phyloP scores from a whole-genome alignment of 2,113 vertebrate species.

The Ivindomyrus marchei region DNA sequence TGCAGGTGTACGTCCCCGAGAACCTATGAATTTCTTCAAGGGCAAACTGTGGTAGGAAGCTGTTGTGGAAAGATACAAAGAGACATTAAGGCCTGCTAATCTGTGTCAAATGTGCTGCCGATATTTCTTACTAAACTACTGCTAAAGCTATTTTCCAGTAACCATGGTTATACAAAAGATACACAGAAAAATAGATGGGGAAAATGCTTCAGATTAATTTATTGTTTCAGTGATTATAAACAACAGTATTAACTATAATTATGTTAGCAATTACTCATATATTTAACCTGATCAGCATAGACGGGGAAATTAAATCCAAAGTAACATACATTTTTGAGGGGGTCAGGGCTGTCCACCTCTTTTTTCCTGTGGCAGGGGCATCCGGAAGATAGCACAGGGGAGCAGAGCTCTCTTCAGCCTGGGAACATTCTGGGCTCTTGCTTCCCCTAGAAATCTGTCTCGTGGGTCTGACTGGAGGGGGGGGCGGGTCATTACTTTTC shows the following conservation, averaged over 20 bases:
- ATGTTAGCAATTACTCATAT: neutral
- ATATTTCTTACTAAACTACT: neutral
- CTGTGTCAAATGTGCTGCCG: neutral
- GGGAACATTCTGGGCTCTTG: neutral
- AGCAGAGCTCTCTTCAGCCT: neutral
- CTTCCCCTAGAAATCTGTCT: neutral
- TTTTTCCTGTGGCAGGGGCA: neutral
- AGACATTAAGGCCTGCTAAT: neutral
- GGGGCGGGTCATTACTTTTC: neutral
- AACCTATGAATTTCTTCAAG: constrained; percentile 95
- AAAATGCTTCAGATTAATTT: neutral
- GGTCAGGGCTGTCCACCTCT: neutral
- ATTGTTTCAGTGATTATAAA: neutral
- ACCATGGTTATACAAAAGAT: neutral
- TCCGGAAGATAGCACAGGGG: neutral
- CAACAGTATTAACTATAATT: neutral
- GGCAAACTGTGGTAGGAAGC: constrained; percentile 88
- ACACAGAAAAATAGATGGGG: neutral
- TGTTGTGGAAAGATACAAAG: constrained; percentile 34
- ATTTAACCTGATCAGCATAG: neutral
- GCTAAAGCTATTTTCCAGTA: neutral
- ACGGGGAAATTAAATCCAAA: neutral
- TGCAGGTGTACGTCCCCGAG: constrained; percentile 91
- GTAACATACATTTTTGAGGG: neutral
- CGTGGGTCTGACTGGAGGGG: neutral